Evolutionary conservation across 2,797 vertebrate species (phyloP).

Genomic region (Petrocephalus schoutedeni): DNA sequence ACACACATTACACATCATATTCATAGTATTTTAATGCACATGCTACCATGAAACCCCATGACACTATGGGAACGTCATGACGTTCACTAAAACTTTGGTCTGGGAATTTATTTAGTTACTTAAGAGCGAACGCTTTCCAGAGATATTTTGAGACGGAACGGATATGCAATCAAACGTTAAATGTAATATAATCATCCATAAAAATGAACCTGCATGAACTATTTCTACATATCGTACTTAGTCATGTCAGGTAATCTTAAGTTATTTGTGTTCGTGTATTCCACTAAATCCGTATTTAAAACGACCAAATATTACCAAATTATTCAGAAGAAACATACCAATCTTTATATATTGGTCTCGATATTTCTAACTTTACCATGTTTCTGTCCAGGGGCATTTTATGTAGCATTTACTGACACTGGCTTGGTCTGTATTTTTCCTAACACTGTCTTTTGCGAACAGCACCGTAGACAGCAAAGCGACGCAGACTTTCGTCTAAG

Average conservation of each 20-base stretch:
- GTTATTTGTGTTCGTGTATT: not conserved
- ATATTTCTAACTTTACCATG: not conserved
- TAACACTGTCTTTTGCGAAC: not conserved
- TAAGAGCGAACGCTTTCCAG: not conserved
- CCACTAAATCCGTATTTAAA: not conserved
- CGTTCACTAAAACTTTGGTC: not conserved
- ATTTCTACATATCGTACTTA: not conserved
- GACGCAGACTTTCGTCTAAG: not conserved
- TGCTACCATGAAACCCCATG: not conserved
- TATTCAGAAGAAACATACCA: not conserved
- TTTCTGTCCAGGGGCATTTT: not conserved
- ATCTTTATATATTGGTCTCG: not conserved
- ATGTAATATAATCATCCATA: not conserved
- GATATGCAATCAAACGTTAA: not conserved
- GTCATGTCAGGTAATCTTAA: not conserved
- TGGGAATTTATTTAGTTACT: not conserved
- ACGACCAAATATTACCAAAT: not conserved
- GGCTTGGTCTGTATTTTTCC: not conserved
- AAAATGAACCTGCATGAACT: not conserved
- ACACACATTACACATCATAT: not conserved
- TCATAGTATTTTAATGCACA: not conserved
- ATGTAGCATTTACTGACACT: not conserved
- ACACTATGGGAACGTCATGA: not conserved
- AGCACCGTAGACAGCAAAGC: not conserved
- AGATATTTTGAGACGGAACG: not conserved